Conservation (phyloP, 35 echinoderm and acorn worm genomes). For the Acanthaster planci region DNA sequence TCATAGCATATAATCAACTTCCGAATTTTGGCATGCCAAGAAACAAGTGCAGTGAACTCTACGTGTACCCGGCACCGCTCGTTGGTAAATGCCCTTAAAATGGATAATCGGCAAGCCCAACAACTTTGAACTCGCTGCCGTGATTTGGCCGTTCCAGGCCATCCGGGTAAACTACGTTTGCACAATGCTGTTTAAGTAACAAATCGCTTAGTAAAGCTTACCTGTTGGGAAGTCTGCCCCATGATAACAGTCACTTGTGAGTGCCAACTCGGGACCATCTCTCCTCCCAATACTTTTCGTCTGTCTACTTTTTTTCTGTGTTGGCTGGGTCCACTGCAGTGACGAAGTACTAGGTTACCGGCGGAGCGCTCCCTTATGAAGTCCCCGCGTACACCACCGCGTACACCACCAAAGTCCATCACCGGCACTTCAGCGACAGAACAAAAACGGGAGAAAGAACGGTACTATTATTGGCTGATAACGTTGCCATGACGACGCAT, state of each 20-base stretch:
- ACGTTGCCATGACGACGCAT: conserved; percentile 27
- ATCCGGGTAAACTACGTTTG: too few relatives aligned
- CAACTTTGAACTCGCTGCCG: too few relatives aligned
- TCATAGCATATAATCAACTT: neutral
- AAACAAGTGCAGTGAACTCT: conserved; percentile 2
- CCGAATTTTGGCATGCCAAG: neutral
- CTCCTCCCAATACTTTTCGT: neutral
- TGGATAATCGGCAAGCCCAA: too few relatives aligned
- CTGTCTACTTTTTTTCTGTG: too few relatives aligned
- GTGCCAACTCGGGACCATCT: neutral
- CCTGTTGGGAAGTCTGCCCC: conserved; percentile 19
- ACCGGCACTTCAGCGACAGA: conserved; percentile 1
- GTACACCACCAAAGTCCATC: conserved; percentile 25
- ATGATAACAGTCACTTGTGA: neutral
- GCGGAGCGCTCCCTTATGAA: neutral
- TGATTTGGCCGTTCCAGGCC: too few relatives aligned
- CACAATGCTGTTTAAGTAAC: too few relatives aligned
- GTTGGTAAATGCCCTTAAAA: too few relatives aligned
- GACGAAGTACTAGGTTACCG: neutral
- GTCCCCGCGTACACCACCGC: neutral
- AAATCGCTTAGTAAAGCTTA: neutral
- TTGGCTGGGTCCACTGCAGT: neutral
- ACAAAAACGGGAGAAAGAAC: conserved; percentile 1
- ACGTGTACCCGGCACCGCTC: too few relatives aligned
- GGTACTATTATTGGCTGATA: conserved; percentile 2